Evolutionary conservation across 64 coral and sea anemone genomes (phyloP), one percentile per base, ranked within the genome.

Genomic region (Catalaphyllia jardinei): DNA sequence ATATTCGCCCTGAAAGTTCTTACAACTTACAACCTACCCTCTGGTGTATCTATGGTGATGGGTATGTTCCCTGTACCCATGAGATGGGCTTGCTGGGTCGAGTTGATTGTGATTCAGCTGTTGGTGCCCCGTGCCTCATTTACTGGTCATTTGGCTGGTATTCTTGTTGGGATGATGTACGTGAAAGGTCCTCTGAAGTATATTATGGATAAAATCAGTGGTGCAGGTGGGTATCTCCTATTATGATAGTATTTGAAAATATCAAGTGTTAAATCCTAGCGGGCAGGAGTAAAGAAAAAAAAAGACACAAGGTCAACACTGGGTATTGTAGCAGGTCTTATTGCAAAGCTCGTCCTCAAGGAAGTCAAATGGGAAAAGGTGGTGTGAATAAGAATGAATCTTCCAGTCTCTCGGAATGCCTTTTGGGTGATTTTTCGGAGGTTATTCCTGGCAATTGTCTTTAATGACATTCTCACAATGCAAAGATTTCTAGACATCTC

Each of bases 1-100:
- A 95, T 99, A 60, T 99, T 99, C 80, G 94, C 97, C 3, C 64
- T 99, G 13, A 99, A 99, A 82, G 97, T 99, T n/a, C 67, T 99
- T n/a, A 99, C 97, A 29, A 95, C 97, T 0, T 99, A 93, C 77
- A 84, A 99, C 46, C 89, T 99, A 13, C 97, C 97, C 51, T 78
- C 90, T 86, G 97, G 94, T 38, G 62, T 81, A 62, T 92, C 77
- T 79, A 93, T 88, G 78, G 79, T 93, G 16, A 95, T 99, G 90
- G 91, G 94, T 49, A 93, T 99, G 54, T 99, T 99, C 60, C 90
- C 88, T 22, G 91, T 99, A 29, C 97, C 97, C 9, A 84, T 91
- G 74, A 84, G 91, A 20, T 95, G 90, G 87, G 97, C 97, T 31
- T 99, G 91, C 24, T 99, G 97, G 97, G 97, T 64, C 49, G 97